phyloP scores from a whole-genome alignment of 2,113 vertebrate genomes.

The Oncorhynchus kisutch region DNA sequence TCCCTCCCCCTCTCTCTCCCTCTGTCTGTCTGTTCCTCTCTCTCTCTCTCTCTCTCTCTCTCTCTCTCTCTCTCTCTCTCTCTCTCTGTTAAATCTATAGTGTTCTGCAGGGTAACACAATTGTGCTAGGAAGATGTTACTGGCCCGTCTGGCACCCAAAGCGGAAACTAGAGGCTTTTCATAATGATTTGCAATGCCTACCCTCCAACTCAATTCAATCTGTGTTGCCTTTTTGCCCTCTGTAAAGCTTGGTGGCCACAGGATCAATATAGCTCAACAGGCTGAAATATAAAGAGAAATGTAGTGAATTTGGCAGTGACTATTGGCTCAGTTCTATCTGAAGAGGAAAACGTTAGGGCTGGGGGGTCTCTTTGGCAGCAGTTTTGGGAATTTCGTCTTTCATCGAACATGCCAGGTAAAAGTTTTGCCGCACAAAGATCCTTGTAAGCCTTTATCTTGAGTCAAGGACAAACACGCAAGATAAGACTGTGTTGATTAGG shows the following conservation, averaged over 20 bases:
- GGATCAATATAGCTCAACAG: background rate
- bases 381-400: no score
- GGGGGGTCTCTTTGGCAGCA: no score
- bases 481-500: background rate
- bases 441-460: background rate
- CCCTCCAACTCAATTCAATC: constrained; percentile 1
- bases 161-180: constrained; percentile 1
- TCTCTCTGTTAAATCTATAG: background rate
- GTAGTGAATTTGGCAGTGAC: background rate
- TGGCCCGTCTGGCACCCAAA: background rate
- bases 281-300: background rate
- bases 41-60: background rate
- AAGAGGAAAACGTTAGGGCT: constrained; percentile 28
- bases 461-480: background rate
- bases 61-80: background rate
- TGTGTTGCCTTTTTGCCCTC: background rate
- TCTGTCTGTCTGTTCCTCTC: no score
- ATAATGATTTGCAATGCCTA: background rate
- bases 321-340: no score
- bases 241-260: background rate
- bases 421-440: background rate
- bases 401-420: no score
- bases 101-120: background rate
- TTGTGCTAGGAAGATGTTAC: background rate
- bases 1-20: no score